Conservation (phyloP, 2,113 vertebrate genomes). For the Nesogale talazaci region DNA sequence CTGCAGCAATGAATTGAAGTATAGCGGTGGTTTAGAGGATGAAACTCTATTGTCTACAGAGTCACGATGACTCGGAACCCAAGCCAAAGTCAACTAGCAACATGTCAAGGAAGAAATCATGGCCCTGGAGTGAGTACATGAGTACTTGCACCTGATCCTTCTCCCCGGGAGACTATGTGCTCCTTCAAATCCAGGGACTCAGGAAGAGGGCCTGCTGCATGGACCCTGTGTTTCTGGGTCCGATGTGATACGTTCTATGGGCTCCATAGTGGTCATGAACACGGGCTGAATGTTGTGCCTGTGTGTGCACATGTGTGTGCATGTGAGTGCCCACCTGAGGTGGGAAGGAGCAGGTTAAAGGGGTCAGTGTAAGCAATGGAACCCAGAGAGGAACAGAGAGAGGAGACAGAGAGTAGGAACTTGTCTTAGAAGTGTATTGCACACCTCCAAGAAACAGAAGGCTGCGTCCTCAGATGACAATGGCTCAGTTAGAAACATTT, state of each 20-base stretch:
- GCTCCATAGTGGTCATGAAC: not conserved
- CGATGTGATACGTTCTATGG: not conserved
- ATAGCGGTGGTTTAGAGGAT: too few species aligned
- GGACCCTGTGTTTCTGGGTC: not conserved
- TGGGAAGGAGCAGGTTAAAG: not conserved
- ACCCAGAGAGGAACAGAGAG: not conserved
- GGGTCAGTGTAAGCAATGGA: not conserved
- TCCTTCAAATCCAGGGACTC: not conserved
- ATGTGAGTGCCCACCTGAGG: not conserved
- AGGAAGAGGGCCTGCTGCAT: not conserved
- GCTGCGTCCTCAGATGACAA: slow-evolving; percentile 54
- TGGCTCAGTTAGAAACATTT: slow-evolving; percentile 71
- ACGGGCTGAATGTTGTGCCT: not conserved
- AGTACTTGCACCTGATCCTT: not conserved
- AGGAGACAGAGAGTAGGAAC: not conserved
- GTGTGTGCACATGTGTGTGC: not conserved
- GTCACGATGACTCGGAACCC: too few species aligned
- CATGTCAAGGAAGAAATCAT: not conserved
- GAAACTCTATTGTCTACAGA: too few species aligned
- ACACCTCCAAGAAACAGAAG: slow-evolving; percentile 1
- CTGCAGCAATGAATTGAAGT: not conserved
- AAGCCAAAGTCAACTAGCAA: too few species aligned
- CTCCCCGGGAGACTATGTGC: not conserved
- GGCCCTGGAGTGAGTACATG: not conserved
- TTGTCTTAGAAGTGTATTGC: not conserved